These are phyloP conservation scores for Loripinus fragilis DNA, from an alignment of 2,888 invertebrate genomes.

Conservation along the genomic window DNA sequence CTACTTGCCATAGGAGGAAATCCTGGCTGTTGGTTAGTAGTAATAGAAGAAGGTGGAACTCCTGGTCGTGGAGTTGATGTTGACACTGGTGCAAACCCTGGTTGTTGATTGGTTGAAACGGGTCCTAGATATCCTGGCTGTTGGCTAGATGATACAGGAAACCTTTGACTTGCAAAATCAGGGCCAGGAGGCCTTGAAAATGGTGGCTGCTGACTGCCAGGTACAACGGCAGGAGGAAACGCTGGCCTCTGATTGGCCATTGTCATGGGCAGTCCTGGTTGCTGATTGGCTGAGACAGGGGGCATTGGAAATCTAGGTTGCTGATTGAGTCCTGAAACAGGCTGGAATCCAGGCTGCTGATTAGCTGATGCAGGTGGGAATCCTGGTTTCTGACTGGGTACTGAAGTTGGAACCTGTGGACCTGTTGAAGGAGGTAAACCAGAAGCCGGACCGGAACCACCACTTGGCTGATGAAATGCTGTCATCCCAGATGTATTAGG, in stretches of 20 bases:
- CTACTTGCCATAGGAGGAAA: slow-evolving; percentile 37
- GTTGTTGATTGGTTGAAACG: slow-evolving; percentile 27
- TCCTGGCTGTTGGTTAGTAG: slow-evolving; percentile 37
- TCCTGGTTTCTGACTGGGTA: slow-evolving; percentile 32
- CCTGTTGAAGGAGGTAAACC: background rate
- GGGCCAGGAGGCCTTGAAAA: slow-evolving; percentile 21
- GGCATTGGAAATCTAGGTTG: slow-evolving; percentile 40
- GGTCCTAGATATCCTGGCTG: slow-evolving; percentile 37
- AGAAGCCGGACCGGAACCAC: background rate
- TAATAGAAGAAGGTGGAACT: slow-evolving; percentile 32
- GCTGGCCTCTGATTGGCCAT: slow-evolving; percentile 27
- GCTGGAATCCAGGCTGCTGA: slow-evolving; percentile 22
- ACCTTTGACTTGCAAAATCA: slow-evolving; percentile 22
- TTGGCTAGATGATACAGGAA: slow-evolving; percentile 30
- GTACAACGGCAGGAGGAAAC: slow-evolving; percentile 35
- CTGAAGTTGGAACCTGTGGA: background rate
- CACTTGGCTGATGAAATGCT: background rate
- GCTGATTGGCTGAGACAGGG: slow-evolving; percentile 29
- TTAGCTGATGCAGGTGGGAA: slow-evolving; percentile 27
- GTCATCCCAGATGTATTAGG: slow-evolving; percentile 3
- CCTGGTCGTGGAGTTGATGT: slow-evolving; percentile 29
- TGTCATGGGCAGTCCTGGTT: slow-evolving; percentile 32
- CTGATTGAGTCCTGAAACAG: slow-evolving; percentile 29
- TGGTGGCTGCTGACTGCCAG: slow-evolving; percentile 2
- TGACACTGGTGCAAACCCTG: slow-evolving; percentile 33